These are phyloP conservation scores for Drosophila tristis DNA, from an alignment of 1,140 invertebrate species.

Conservation along the genomic window DNA sequence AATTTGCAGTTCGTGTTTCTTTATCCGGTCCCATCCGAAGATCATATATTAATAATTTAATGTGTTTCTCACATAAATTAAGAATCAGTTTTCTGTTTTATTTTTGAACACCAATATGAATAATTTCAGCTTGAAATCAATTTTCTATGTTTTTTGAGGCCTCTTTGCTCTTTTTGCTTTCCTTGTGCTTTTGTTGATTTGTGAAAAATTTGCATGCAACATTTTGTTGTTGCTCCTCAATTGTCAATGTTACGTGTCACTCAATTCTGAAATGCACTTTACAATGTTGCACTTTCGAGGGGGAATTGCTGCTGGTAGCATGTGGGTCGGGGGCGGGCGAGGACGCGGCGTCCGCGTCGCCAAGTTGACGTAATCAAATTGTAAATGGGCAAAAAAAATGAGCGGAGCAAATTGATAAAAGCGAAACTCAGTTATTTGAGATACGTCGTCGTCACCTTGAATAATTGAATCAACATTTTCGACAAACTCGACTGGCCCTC, in stretches of 20 bases:
- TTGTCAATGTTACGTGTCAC: slow-evolving; percentile 36
- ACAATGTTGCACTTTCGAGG: slow-evolving; percentile 37
- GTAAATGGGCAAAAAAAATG: slow-evolving; percentile 33
- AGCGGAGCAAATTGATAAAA: slow-evolving; percentile 30
- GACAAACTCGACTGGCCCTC: slow-evolving; percentile 26
- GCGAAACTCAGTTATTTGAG: slow-evolving; percentile 70
- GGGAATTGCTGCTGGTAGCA: not conserved
- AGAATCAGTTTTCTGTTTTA: too few relatives aligned
- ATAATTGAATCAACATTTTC: slow-evolving; percentile 67
- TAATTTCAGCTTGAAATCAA: not conserved
- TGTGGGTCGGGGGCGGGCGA: not conserved
- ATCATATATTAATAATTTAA: too few relatives aligned
- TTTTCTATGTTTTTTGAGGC: slow-evolving; percentile 7
- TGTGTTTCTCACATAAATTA: too few relatives aligned
- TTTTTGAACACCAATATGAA: too few relatives aligned
- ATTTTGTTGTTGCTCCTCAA: slow-evolving; percentile 44
- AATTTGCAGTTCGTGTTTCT: too few relatives aligned
- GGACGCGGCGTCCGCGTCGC: too few relatives aligned
- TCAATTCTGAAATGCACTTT: slow-evolving; percentile 5
- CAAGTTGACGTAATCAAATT: slow-evolving; percentile 44
- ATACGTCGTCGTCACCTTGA: slow-evolving; percentile 63
- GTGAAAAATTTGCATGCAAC: slow-evolving; percentile 52
- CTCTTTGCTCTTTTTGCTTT: slow-evolving; percentile 22
- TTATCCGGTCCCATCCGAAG: too few relatives aligned
- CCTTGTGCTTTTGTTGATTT: slow-evolving; percentile 41